These are phyloP conservation scores for Pachyuromys duprasi DNA, from an alignment of 2,797 vertebrate species.

Conservation along the genomic window DNA sequence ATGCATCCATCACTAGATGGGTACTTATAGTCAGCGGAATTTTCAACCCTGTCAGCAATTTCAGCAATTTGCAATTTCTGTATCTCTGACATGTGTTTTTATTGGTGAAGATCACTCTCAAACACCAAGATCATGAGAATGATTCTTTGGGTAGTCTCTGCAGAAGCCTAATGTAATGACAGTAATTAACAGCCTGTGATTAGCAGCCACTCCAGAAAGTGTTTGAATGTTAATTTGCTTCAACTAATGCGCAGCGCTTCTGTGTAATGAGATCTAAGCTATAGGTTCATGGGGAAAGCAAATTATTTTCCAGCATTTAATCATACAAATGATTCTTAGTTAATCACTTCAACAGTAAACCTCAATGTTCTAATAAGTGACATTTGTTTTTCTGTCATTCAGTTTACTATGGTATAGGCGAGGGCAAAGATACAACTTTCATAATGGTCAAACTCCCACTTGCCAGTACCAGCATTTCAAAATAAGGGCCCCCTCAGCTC, in stretches of 20 bases:
- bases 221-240: conserved; percentile 91
- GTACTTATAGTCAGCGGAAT: conserved; percentile 95
- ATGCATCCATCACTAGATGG: conserved; percentile 97
- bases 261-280: conserved; percentile 89
- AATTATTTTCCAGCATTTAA: conserved; percentile 90
- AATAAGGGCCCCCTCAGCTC: background rate
- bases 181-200: conserved; percentile 97
- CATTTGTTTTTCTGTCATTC: conserved; percentile 86
- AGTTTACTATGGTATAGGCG: conserved; percentile 80
- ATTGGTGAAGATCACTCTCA: conserved; percentile 96
- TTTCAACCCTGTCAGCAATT: conserved; percentile 96
- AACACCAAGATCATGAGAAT: conserved; percentile 97
- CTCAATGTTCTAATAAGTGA: conserved; percentile 87
- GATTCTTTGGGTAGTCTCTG: conserved; percentile 92
- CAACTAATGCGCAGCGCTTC: conserved; percentile 88
- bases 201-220: conserved; percentile 93
- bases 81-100: conserved; percentile 94
- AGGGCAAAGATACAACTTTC: conserved; percentile 65
- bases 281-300: conserved; percentile 88
- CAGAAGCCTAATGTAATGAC: conserved; percentile 93
- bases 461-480: conserved; percentile 12
- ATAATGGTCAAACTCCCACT: conserved; percentile 62
- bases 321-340: conserved; percentile 89
- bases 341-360: conserved; percentile 89
- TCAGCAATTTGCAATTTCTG: conserved; percentile 97